Conservation (phyloP, 2,888 invertebrate species). For the Dolichopus griseipennis region DNA sequence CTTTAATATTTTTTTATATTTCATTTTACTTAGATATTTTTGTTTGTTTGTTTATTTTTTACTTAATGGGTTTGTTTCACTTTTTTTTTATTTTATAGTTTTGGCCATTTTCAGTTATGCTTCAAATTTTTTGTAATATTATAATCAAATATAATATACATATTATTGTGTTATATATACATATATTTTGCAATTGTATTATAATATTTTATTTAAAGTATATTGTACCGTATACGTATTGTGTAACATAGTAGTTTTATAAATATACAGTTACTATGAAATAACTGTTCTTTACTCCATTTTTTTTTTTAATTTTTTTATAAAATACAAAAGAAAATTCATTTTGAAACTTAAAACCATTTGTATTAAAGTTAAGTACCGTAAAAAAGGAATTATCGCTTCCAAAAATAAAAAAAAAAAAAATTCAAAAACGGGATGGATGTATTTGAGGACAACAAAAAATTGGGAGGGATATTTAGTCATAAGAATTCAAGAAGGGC, state of each 20-base stretch:
- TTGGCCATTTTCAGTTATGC: neutral
- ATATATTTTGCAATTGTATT: no score
- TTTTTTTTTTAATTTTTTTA: neutral
- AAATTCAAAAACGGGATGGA: neutral
- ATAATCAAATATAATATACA: neutral
- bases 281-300: no score
- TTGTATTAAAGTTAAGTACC: constrained; percentile 6
- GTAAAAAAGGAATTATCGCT: constrained; percentile 4
- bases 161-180: no score
- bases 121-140: neutral
- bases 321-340: neutral
- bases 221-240: neutral
- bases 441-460: neutral
- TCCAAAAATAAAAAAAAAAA: neutral
- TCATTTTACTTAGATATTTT: no score
- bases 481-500: no score
- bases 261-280: neutral
- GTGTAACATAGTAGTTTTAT: neutral
- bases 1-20: no score
- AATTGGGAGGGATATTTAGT: neutral
- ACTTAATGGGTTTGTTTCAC: no score
- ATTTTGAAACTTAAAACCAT: constrained; percentile 1
- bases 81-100: neutral
- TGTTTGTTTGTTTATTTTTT: no score
- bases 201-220: no score